Evolutionary conservation across 2,113 vertebrate species (phyloP).

Genomic region (human): DNA sequence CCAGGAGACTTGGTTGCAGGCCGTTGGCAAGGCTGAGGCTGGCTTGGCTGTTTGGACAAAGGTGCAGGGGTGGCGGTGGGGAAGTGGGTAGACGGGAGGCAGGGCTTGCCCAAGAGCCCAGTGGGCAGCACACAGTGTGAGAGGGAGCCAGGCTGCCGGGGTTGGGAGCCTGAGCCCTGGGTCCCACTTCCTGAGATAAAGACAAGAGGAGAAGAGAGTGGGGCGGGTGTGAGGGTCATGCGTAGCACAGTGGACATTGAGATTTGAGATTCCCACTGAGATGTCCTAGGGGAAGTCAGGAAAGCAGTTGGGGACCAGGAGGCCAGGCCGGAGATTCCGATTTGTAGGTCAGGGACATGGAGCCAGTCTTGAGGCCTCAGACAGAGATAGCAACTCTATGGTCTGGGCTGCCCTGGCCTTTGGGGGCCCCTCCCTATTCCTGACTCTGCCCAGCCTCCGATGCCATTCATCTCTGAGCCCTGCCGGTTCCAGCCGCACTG

Average conservation of each 20-base stretch:
- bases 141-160: background rate
- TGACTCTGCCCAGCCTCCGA: background rate
- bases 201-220: too few relatives aligned
- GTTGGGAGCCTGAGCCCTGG: background rate
- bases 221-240: fast-evolving
- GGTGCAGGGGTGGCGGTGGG: background rate
- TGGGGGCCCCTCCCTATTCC: background rate
- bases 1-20: background rate
- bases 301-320: background rate
- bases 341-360: background rate
- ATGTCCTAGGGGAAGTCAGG: background rate
- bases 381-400: background rate
- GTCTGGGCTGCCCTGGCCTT: too few relatives aligned
- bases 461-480: background rate
- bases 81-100: background rate
- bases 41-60: background rate
- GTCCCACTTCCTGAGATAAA: background rate
- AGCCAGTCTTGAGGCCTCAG: background rate
- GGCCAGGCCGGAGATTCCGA: background rate
- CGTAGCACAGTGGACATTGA: fast-evolving
- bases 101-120: background rate
- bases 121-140: background rate
- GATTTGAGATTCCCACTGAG: background rate
- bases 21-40: background rate
- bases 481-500: too few relatives aligned